Base-by-base conservation (phyloP, 2,113 vertebrate species). In the Eulemur rufifrons region DNA sequence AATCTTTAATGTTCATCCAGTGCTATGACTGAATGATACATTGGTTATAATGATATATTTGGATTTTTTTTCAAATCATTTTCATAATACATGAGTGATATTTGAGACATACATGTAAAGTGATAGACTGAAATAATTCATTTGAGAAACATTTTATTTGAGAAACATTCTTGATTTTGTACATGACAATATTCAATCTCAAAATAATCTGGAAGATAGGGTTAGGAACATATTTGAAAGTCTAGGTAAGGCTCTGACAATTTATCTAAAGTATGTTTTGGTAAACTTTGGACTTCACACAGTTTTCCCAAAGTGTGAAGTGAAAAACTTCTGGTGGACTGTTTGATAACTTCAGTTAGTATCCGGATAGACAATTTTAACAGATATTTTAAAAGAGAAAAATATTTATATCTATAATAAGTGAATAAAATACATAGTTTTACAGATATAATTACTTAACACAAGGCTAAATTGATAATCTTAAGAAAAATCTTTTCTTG, bases 81-180 rank as follows among this genome's bases (percentile, higher is more conserved):
- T 93, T 90, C 4, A 68, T 13, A 71, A 34, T 1, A 15, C 29
- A 12, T 10, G 29, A 52, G 69, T 89, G 39, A 23, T 73, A 12
- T 52, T 78, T 37, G 88, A 87, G 90, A 83, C 69, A 23, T 32
- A 5, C 2, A 32, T 74, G 59, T 61, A 71, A 97, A 76, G 9
- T 50, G 17, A 42, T 73, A 27, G 63, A 68, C 29, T 63, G 9
- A 91, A 90, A 10, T 54, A 3, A 9, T 85, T 64, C 77, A 23
- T 88, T 97, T 96, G 25, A 86, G 88, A 52, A 21, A 81, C 27
- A 77, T 0, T 10, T 56, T 56, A 23, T 88, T 97, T 96, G 25
- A 86, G 88, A 52, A 25, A 81, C 29, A 80, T 0, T 10, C 0
- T 5, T 74, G 12, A 42, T 3, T 34, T 0, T 1, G 66, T 50